A percentile compares a stretch with the other conserved stretches of the same genome.
Evolutionary conservation across 2,888 invertebrate genomes (phyloP).

Genomic region (Pandemis heparana): DNA sequence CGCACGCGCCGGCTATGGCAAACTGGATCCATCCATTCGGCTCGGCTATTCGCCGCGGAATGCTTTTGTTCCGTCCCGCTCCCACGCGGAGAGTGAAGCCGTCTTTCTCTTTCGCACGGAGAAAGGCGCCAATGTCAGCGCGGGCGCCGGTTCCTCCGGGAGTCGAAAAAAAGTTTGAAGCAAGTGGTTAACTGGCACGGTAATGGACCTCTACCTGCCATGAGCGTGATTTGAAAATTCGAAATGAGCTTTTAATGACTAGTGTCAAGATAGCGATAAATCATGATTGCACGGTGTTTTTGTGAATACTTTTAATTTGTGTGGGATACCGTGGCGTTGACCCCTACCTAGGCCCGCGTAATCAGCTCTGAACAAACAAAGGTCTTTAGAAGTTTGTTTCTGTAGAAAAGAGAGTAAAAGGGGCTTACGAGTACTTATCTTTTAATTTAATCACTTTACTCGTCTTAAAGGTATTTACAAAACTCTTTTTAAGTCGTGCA

Average conservation of each 20-base stretch:
- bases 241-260: conserved; percentile 57
- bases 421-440: not conserved
- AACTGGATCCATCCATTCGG: conserved; percentile 80
- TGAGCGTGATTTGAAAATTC: conserved; percentile 71
- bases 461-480: not conserved
- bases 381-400: conserved; percentile 1
- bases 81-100: conserved; percentile 48
- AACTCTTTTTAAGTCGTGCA: not conserved
- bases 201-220: conserved; percentile 70
- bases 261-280: conserved; percentile 23
- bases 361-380: conserved; percentile 19
- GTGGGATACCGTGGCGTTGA: conserved; percentile 20
- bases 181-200: conserved; percentile 33
- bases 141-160: conserved; percentile 83
- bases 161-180: conserved; percentile 74
- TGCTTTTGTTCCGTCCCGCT: conserved; percentile 74
- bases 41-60: conserved; percentile 74
- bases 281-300: conserved; percentile 46
- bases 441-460: conserved; percentile 2
- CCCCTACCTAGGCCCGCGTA: conserved; percentile 2
- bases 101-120: conserved; percentile 65
- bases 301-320: conserved; percentile 18
- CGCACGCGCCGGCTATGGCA: conserved; percentile 71
- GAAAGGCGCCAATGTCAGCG: conserved; percentile 83
- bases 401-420: not conserved